These are phyloP conservation scores for Meiosimyza decipiens DNA, from an alignment of 2,888 invertebrate species.

Conservation along the genomic window DNA sequence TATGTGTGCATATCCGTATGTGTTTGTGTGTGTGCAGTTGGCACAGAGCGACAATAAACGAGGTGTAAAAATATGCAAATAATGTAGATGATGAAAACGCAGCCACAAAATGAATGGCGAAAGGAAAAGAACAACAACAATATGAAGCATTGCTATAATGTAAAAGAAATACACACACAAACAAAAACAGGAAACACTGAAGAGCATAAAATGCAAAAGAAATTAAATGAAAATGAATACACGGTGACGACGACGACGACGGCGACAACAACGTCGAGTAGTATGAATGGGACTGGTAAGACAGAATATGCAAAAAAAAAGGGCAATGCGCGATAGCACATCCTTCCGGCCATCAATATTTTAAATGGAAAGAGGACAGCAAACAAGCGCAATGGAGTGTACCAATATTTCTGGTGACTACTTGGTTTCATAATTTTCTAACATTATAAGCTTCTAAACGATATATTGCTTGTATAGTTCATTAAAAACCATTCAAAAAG, in stretches of 20 bases:
- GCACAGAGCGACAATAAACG: conserved; percentile 26
- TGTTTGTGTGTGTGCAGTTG: neutral
- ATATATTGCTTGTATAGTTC: no score
- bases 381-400: neutral
- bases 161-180: neutral
- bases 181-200: neutral
- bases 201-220: conserved; percentile 9
- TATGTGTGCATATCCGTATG: no score
- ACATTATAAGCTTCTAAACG: no score
- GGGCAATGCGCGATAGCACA: conserved; percentile 24
- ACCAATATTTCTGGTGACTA: no score
- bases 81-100: conserved; percentile 27
- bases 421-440: no score
- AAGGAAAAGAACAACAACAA: neutral
- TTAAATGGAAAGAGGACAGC: neutral
- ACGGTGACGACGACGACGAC: no score
- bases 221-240: neutral
- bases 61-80: conserved; percentile 33
- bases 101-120: neutral
- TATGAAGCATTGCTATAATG: no score
- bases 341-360: conserved; percentile 33
- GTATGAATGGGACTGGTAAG: no score
- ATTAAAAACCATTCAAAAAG: no score
- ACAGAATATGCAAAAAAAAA: neutral
- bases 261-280: no score